Conservation (phyloP, 37 sponge, comb jelly and placozoan species). For the Crambe crambe region DNA sequence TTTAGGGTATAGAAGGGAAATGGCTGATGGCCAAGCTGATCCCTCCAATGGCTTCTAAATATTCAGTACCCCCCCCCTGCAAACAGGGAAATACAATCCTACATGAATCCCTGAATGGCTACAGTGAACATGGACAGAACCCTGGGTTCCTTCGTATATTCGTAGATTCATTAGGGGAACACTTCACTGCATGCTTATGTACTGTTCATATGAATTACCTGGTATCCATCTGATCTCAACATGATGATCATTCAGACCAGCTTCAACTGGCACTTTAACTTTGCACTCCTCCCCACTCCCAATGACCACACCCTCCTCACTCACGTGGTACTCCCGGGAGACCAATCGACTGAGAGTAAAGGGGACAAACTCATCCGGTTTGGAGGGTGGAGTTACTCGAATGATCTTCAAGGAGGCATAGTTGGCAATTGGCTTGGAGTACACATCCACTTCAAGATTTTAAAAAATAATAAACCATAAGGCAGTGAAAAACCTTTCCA, state of each 20-base stretch:
- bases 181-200: too few relatives aligned
- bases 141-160: too few relatives aligned
- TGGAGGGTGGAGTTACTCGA: neutral
- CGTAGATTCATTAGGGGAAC: too few relatives aligned
- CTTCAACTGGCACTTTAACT: conserved; percentile 50
- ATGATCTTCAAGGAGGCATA: conserved; percentile 40
- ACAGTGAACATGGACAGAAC: too few relatives aligned
- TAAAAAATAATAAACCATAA: neutral
- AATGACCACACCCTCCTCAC: conserved; percentile 58
- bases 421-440: conserved; percentile 30
- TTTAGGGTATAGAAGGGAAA: too few relatives aligned
- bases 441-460: neutral
- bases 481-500: neutral
- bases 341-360: conserved; percentile 47
- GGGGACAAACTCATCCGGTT: conserved; percentile 24
- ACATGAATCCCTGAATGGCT: too few relatives aligned
- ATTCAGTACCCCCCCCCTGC: too few relatives aligned
- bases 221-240: conserved; percentile 29
- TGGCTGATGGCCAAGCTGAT: too few relatives aligned
- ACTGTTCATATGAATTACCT: neutral
- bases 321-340: conserved; percentile 55
- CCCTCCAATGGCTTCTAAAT: too few relatives aligned
- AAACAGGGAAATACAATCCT: too few relatives aligned
- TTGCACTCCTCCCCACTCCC: conserved; percentile 51
- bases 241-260: conserved; percentile 34